Evolutionary conservation across 2,797 vertebrate species (phyloP), one percentile per base, ranked within the genome.

Genomic region (Artibeus jamaicensis): DNA sequence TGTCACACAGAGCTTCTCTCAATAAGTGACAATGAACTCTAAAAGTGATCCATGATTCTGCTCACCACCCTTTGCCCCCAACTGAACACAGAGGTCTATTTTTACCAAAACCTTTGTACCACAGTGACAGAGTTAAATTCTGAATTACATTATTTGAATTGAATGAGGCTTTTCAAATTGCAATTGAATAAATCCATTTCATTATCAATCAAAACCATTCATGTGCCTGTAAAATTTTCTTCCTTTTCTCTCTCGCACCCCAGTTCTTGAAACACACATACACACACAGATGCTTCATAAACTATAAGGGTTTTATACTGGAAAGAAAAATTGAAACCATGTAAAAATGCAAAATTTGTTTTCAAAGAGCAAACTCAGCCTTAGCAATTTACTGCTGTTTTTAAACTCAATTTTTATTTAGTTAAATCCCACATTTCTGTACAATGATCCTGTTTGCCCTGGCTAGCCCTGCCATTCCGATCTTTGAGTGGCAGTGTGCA

Each of bases 171-270:
- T 96, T 79, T 50, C 19, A 77, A 50, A 76, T 76, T 19, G 6
- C 44, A 82, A 68, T 29, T 79, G 86, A 96, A 89, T 96, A 93
- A 93, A 91, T 76, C 46, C 62, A 94, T 91, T 89, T 93, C 46
- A 95, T 95, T 96, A 92, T 71, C 53, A 89, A 95, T 93, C 79
- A 79, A 86, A 96, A 46, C 67, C 87, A 55, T 29, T 55, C 34
- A 92, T 94, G 68, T 94, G n/a, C 74, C 85, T 92, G 15, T 85
- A 81, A 86, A 93, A 87, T 86, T 2, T 59, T 84, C 57, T 81
- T 50, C 29, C 81, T 84, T 62, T 3, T 77, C 24, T 82, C 37
- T 32, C 32, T 93, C 14, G 59, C 0, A 1, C 18, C 0, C 24
- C 26, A 59, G 2, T 92, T 12, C 4, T 32, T 16, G 32, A 62